phyloP scores from a whole-genome alignment of 2,113 vertebrate genomes.

The Melanostigma gelatinosum region DNA sequence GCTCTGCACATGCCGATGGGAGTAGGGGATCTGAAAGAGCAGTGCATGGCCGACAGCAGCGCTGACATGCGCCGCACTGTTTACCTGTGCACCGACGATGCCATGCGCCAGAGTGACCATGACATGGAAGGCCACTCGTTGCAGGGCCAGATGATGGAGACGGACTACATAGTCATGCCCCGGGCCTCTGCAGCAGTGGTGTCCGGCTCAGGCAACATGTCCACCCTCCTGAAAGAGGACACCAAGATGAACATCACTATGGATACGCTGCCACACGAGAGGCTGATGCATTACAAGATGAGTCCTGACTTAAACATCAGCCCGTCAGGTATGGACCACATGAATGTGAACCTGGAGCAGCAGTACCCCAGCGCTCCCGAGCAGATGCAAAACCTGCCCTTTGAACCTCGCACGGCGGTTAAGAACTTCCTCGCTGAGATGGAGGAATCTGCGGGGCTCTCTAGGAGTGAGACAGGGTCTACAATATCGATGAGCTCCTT shows the following conservation, averaged over 20 bases:
- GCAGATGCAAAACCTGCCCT: constrained; percentile 95
- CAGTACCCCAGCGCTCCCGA: constrained; percentile 89
- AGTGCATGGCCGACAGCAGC: constrained; percentile 88
- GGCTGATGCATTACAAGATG: constrained; percentile 98
- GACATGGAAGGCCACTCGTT: constrained; percentile 77
- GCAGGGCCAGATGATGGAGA: constrained; percentile 95
- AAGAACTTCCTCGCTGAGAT: constrained; percentile 99
- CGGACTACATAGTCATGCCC: constrained; percentile 99
- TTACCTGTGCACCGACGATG: constrained; percentile 97
- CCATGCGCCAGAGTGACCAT: constrained; percentile 91
- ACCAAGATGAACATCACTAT: constrained; percentile 95
- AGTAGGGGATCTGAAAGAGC: constrained; percentile 91
- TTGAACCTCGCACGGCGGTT: constrained; percentile 97
- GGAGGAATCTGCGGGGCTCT: constrained; percentile 93
- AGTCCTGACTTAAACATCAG: constrained; percentile 94
- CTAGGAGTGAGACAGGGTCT: constrained; percentile 98
- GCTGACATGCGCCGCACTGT: constrained; percentile 93
- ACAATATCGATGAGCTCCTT: constrained; percentile 99
- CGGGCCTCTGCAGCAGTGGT: constrained; percentile 69
- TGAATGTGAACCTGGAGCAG: constrained; percentile 90
- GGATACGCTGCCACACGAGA: constrained; percentile 94
- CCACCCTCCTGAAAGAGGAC: constrained; percentile 93
- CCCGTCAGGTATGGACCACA: constrained; percentile 93
- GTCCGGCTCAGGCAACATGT: constrained; percentile 86
- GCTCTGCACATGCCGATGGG: constrained; percentile 94